Evolutionary conservation across 1,140 invertebrate genomes (phyloP), one percentile per base, ranked within the genome.

Genomic region (Venturia canescens): DNA sequence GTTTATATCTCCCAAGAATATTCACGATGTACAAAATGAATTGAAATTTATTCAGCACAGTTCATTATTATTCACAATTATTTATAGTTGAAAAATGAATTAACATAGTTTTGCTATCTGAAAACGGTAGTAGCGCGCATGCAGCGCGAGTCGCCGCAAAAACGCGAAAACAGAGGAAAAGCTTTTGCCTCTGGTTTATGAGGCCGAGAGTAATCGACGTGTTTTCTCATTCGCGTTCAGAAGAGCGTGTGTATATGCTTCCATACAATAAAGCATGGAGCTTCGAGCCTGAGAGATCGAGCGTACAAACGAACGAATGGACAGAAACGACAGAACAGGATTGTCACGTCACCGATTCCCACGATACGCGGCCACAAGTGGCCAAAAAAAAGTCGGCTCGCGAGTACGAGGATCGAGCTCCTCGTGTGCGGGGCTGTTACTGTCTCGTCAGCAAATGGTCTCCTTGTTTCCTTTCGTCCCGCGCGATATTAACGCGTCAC

Each of bases 291-390:
- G 29, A 76, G 74, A 27, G 38, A 26, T 74, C n/a, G 72, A 27
- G 34, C 74, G 57, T 80, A 75, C 74, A 67, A 66, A 78, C 57
- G 26, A 80, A 53, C 74, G 71, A 80, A 74, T 76, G 66, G 66
- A 80, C 79, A 77, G 31, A 50, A 74, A 79, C 44, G 69, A 69
- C 72, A 75, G 76, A 76, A 79, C 81, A 48, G 38, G 60, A 77
- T 72, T 77, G 80, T 84, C 83, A 84, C 83, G 83, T 84, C 80
- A 84, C 74, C 72, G 83, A 80, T 84, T 84, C 83, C 83, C 83
- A 84, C 83, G 83, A 84, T 80, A 72, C 66, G 71, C 66, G 71
- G 26, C 60, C 60, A 66, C 34, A 75, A 70, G 44, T 79, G 29
- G 29, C 77, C 57, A 69, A 72, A 79, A 76, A 75, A 74, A 67